Evolutionary conservation across 2,797 vertebrate species (phyloP).

Genomic region (Manis pentadactyla): DNA sequence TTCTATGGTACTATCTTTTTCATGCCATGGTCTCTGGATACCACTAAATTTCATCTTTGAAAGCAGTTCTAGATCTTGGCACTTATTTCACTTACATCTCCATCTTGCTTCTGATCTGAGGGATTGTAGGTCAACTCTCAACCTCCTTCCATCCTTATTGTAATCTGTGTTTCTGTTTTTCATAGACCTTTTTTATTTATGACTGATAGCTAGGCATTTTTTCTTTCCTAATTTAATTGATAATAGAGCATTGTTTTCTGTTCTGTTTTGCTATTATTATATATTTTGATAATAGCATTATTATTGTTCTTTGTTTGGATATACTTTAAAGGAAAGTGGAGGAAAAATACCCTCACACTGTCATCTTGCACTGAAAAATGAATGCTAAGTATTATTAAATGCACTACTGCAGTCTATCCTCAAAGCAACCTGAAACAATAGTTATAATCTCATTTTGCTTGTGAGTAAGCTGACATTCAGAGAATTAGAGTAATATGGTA

Average conservation of each 20-base stretch:
- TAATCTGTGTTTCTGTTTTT: background rate
- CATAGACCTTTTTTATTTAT: background rate
- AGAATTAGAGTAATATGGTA: background rate
- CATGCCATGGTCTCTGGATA: background rate
- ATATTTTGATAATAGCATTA: background rate
- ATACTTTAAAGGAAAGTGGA: background rate
- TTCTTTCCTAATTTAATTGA: background rate
- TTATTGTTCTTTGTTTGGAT: background rate
- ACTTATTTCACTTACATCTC: background rate
- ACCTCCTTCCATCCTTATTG: background rate
- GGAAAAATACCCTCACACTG: background rate
- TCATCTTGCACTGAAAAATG: background rate
- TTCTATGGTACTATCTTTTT: too few species aligned
- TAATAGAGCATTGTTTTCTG: background rate
- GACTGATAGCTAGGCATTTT: background rate
- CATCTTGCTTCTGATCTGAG: background rate
- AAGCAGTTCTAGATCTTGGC: background rate
- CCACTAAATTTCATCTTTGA: background rate
- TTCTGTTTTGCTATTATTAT: background rate
- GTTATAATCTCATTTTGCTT: background rate
- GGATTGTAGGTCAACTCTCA: background rate
- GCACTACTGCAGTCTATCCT: background rate
- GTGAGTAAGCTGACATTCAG: background rate
- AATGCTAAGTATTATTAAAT: background rate
- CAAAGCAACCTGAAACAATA: background rate